phyloP scores from a whole-genome alignment of 2,113 vertebrate species.

The Blennius ocellaris region DNA sequence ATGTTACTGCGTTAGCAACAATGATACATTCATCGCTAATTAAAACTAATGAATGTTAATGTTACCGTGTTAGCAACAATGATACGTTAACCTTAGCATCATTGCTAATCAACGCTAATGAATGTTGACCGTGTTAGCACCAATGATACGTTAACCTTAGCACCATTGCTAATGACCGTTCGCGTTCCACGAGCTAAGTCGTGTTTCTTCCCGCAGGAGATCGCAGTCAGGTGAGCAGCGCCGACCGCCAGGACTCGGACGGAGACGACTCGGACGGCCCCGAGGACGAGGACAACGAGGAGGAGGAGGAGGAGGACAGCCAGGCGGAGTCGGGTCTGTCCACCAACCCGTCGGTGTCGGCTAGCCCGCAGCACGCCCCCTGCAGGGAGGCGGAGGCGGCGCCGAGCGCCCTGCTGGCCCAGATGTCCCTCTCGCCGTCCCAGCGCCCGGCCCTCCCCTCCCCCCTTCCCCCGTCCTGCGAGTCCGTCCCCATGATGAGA shows the following conservation, averaged over 20 bases:
- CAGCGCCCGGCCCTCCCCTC: constrained; percentile 41
- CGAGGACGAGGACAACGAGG: constrained; percentile 93
- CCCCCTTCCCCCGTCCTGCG: constrained; percentile 39
- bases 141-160: too few species aligned
- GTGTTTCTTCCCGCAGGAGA: constrained; percentile 83
- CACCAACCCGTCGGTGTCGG: constrained; percentile 91
- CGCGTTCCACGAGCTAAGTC: too few species aligned
- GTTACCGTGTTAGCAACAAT: too few species aligned
- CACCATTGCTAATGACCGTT: too few species aligned
- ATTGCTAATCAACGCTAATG: too few species aligned
- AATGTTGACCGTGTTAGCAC: too few species aligned
- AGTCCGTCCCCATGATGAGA: constrained; percentile 51
- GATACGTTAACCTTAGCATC: too few species aligned
- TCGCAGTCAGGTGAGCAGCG: constrained; percentile 84
- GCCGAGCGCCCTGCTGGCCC: constrained; percentile 90
- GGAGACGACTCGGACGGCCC: constrained; percentile 93
- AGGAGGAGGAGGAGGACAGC: constrained; percentile 98
- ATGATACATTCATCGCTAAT: too few species aligned
- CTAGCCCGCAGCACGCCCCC: constrained; percentile 94
- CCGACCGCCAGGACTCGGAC: constrained; percentile 90
- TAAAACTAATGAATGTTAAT: too few species aligned
- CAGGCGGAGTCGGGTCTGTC: constrained; percentile 95
- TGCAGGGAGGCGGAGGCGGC: constrained; percentile 85
- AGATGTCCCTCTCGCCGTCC: constrained; percentile 85
- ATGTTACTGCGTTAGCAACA: too few species aligned